These are phyloP conservation scores for Sebastes steindachneri DNA, from an alignment of 2,797 vertebrate species.

Conservation along the genomic window DNA sequence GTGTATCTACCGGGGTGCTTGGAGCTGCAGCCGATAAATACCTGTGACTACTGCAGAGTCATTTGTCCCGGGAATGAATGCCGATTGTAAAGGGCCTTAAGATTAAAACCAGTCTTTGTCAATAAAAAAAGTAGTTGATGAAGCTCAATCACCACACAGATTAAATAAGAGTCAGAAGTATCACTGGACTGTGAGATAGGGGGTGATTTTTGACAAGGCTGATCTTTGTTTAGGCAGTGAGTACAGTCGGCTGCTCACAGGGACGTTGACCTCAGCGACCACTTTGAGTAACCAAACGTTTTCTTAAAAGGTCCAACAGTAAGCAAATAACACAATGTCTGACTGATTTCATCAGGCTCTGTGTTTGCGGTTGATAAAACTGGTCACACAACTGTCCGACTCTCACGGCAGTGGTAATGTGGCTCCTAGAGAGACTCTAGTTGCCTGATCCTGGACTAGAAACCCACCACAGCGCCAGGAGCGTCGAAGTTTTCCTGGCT, in stretches of 20 bases:
- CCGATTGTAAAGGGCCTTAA: too few relatives aligned
- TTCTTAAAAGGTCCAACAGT: background rate
- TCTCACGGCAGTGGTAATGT: background rate
- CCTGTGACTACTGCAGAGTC: too few relatives aligned
- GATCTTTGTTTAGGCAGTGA: background rate
- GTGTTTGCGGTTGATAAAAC: background rate
- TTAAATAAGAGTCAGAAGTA: too few relatives aligned
- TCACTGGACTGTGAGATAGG: too few relatives aligned
- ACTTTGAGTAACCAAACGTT: background rate
- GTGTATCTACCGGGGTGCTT: too few relatives aligned
- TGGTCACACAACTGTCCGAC: background rate
- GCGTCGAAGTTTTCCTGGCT: conserved; percentile 89
- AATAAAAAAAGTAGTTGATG: background rate
- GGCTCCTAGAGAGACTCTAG: background rate
- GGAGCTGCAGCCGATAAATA: too few relatives aligned
- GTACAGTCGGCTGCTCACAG: background rate
- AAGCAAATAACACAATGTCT: background rate
- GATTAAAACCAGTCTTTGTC: too few relatives aligned
- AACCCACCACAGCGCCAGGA: conserved; percentile 90
- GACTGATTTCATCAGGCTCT: background rate
- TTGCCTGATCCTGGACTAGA: background rate
- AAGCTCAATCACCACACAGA: background rate
- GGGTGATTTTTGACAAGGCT: background rate
- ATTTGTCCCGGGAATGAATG: too few relatives aligned
- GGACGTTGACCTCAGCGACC: background rate